A percentile compares a stretch with the other conserved stretches of the same genome.
phyloP scores from a whole-genome alignment of 1,140 invertebrate genomes.

The Diprion similis region DNA sequence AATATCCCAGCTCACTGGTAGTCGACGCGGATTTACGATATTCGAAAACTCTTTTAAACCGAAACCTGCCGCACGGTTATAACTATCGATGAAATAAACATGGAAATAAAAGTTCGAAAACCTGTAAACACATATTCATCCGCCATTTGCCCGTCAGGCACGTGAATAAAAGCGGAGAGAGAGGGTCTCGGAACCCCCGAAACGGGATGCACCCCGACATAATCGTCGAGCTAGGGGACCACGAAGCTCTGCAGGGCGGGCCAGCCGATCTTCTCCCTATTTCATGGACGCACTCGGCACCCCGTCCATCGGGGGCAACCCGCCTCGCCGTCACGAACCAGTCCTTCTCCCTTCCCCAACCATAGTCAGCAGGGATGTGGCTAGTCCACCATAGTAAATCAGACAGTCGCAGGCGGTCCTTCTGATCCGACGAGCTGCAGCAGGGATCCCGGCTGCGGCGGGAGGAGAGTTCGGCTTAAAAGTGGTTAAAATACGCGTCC shows the following conservation, averaged over 20 bases:
- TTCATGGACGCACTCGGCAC: conserved; percentile 47
- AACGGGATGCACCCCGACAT: neutral
- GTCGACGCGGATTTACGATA: neutral
- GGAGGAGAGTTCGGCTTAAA: conserved; percentile 13
- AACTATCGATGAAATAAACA: no score
- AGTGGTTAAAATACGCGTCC: neutral
- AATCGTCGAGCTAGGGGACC: conserved; percentile 1
- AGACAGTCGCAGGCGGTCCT: conserved; percentile 61
- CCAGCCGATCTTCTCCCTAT: conserved; percentile 44
- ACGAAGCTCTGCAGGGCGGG: neutral
- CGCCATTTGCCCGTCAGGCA: neutral
- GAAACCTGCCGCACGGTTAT: neutral
- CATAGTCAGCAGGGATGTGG: conserved; percentile 40
- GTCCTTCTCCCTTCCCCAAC: conserved; percentile 40
- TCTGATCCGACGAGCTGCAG: conserved; percentile 47
- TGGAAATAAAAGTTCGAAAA: neutral
- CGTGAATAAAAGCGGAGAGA: neutral
- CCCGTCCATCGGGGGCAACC: conserved; percentile 4
- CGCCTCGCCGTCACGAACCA: neutral
- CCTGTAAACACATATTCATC: neutral
- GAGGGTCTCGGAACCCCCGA: neutral
- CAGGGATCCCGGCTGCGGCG: neutral
- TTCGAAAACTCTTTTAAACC: neutral
- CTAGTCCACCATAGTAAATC: conserved; percentile 58
- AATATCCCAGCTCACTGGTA: neutral